Evolutionary conservation across 2,888 invertebrate species (phyloP).

Genomic region (Tachina grossa): DNA sequence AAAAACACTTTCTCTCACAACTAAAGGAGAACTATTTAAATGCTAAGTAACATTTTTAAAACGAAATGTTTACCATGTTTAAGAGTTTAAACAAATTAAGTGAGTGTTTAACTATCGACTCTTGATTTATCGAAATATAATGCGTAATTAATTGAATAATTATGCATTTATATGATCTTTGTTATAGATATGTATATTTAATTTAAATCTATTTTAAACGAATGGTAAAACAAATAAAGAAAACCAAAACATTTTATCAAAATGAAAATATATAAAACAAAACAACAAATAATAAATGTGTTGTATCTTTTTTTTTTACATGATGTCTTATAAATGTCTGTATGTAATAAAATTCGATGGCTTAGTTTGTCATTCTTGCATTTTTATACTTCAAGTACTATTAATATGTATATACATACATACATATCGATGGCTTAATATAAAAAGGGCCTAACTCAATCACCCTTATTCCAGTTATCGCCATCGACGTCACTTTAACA

Average conservation of each 20-base stretch:
- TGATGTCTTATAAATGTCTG: too few relatives aligned
- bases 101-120: constrained; percentile 26
- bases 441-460: too few relatives aligned
- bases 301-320: neutral
- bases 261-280: constrained; percentile 49
- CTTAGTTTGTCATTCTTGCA: too few relatives aligned
- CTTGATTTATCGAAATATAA: constrained; percentile 48
- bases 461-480: too few relatives aligned
- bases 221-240: constrained; percentile 60
- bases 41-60: constrained; percentile 49
- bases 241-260: constrained; percentile 65
- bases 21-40: constrained; percentile 23
- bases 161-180: constrained; percentile 62
- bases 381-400: too few relatives aligned
- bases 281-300: constrained; percentile 17
- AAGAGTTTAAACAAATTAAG: constrained; percentile 27
- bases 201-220: constrained; percentile 64
- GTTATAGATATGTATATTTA: constrained; percentile 51
- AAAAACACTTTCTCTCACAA: constrained; percentile 18
- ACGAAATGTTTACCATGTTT: constrained; percentile 40
- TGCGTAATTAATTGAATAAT: constrained; percentile 59
- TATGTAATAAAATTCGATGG: too few relatives aligned
- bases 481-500: too few relatives aligned
- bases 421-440: too few relatives aligned
- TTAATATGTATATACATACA: too few relatives aligned